phyloP scores from a whole-genome alignment of 2,797 vertebrate species.

The Poeciliopsis gracilis region DNA sequence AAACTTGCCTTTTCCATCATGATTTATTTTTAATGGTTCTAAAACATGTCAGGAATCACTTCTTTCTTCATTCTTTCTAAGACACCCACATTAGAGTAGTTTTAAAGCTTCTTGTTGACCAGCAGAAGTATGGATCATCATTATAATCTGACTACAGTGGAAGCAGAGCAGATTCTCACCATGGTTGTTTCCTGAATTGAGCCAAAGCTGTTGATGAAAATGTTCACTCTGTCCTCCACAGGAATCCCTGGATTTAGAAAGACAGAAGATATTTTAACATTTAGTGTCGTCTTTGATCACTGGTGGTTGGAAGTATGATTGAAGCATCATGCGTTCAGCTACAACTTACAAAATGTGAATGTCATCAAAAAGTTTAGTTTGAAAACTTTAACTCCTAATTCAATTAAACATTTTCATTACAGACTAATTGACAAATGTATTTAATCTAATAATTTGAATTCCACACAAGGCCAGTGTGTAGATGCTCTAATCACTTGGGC shows the following conservation, averaged over 20 bases:
- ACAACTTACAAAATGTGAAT: background rate
- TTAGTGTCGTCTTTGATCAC: background rate
- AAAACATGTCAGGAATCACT: slow-evolving; percentile 29
- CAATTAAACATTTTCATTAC: background rate
- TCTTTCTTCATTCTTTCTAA: slow-evolving; percentile 15
- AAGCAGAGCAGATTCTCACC: slow-evolving; percentile 82
- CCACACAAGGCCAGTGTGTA: background rate
- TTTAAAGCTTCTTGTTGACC: slow-evolving; percentile 32
- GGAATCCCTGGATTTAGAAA: slow-evolving; percentile 86
- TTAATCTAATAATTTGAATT: background rate
- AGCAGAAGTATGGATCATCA: slow-evolving; percentile 44
- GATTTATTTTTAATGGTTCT: slow-evolving; percentile 55
- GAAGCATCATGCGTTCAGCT: background rate
- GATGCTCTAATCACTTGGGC: background rate
- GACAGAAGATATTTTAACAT: slow-evolving; percentile 6
- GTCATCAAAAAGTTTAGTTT: background rate
- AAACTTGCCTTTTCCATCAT: slow-evolving; percentile 45
- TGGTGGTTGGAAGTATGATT: background rate
- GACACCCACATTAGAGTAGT: slow-evolving; percentile 8
- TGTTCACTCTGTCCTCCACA: slow-evolving; percentile 97
- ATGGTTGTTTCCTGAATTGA: slow-evolving; percentile 99
- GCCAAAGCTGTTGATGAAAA: slow-evolving; percentile 99
- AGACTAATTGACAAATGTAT: background rate
- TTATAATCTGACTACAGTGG: slow-evolving; percentile 9
- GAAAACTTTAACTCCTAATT: background rate